Percentiles rank a stretch among this genome's conserved stretches.
Conservation (phyloP, 2,113 vertebrate genomes). For the Fulmarus glacialis region DNA sequence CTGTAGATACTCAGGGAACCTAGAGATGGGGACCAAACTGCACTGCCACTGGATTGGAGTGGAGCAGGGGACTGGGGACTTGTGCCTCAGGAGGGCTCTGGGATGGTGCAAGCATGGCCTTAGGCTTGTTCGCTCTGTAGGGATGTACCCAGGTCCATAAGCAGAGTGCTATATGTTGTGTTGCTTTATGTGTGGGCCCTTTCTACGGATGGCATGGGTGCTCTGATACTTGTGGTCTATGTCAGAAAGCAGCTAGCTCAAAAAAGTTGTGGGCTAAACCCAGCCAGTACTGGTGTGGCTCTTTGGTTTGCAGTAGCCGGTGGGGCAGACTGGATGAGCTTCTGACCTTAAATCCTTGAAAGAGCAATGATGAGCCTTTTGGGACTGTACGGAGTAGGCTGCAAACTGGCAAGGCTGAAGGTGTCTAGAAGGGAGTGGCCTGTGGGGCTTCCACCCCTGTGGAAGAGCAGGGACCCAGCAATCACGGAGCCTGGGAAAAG, state of each 20-base stretch:
- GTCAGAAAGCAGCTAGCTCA: neutral
- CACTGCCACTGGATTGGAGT: neutral
- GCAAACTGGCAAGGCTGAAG: neutral
- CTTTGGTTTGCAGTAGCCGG: neutral
- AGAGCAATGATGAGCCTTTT: neutral
- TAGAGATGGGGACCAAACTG: neutral
- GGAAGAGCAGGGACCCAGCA: neutral
- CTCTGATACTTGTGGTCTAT: neutral
- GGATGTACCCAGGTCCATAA: neutral
- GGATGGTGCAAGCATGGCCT: rapidly evolving
- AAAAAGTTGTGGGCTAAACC: neutral
- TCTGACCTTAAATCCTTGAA: neutral
- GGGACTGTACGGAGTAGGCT: neutral
- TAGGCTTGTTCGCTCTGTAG: neutral
- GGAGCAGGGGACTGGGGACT: neutral
- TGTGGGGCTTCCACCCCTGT: too few species aligned
- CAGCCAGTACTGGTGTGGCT: neutral
- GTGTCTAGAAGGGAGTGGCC: neutral
- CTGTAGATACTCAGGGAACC: neutral
- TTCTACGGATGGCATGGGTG: neutral
- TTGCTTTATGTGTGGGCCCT: neutral
- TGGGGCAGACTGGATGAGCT: neutral
- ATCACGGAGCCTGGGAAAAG: neutral
- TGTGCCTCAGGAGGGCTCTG: neutral
- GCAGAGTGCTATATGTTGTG: neutral